These are phyloP conservation scores for Sclerurus mexicanus DNA, from an alignment of 2,113 vertebrate species.

Conservation along the genomic window DNA sequence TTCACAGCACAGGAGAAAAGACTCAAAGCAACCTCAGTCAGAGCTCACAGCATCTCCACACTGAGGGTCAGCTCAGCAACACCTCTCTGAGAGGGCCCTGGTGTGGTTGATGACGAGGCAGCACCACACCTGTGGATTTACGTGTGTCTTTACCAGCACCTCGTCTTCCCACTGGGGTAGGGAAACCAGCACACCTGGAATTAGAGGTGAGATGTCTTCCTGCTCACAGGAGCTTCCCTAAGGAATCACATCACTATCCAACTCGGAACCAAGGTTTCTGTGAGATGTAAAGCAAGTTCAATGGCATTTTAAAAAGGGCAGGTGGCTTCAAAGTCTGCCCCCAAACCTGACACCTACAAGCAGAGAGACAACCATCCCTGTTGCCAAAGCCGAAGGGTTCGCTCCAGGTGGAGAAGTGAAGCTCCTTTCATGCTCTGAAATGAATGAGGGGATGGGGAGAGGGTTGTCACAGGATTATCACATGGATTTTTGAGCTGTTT, in stretches of 20 bases:
- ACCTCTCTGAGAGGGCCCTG: rapidly evolving
- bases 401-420: neutral
- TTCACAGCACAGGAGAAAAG: neutral
- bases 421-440: neutral
- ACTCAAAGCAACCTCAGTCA: rapidly evolving
- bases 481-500: neutral
- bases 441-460: neutral
- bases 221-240: neutral
- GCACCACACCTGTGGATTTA: neutral
- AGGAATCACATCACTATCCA: neutral
- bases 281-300: rapidly evolving
- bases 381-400: neutral
- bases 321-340: neutral
- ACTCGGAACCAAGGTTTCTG: neutral
- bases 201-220: neutral
- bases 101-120: neutral
- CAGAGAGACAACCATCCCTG: rapidly evolving
- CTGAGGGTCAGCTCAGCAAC: rapidly evolving
- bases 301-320: neutral
- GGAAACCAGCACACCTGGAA: neutral
- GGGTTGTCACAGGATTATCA: neutral
- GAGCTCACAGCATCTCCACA: rapidly evolving
- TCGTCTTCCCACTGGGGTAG: rapidly evolving
- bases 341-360: neutral
- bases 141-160: rapidly evolving